Evolutionary conservation across 2,797 vertebrate species (phyloP), one percentile per base, ranked within the genome.

Genomic region (Cynodonichthys magdalenae): DNA sequence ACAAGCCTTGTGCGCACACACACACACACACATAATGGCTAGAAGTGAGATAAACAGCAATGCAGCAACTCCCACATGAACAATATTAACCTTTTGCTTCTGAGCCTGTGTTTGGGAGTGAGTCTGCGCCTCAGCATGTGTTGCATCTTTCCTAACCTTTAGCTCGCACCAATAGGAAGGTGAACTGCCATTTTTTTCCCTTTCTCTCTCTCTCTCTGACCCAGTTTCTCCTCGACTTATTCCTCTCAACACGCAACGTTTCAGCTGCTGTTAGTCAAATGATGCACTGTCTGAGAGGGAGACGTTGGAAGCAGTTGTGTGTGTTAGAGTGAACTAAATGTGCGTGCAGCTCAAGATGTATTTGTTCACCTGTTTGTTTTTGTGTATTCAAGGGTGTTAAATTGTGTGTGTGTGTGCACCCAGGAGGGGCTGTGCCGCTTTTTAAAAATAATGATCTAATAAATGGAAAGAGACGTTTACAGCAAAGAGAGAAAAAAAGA

Each of bases 221-320:
- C 88, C 71, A 89, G 56, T 89, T 91, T 87, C 66, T 69, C 63
- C 31, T 57, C 78, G 75, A 80, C 80, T 90, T 81, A 80, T 87
- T 87, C 77, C 79, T 83, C 82, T 63, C 76, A 88, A 85, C 86
- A 91, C 62, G 80, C 88, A 87, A 90, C 84, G 79, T 89, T 91
- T 89, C 89, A 83, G 70, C 84, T 82, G 78, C 80, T 83, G 85
- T 90, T 90, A 90, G 89, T 85, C 82, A 89, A 90, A 86, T 80
- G 74, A 79, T 82, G 84, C 81, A 45, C 63, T 55, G 58, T 79
- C 66, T 66, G 64, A 56, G 65, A 70, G 19, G 15, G 63, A 52
- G 69, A 71, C 27, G 64, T 66, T 46, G 58, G 66, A 52, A 55
- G 76, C 50, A 36, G 48, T 49, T 34, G 65, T 50, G 28, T 50